phyloP scores from a whole-genome alignment of 2,888 invertebrate genomes.

The Onchidella celtica region DNA sequence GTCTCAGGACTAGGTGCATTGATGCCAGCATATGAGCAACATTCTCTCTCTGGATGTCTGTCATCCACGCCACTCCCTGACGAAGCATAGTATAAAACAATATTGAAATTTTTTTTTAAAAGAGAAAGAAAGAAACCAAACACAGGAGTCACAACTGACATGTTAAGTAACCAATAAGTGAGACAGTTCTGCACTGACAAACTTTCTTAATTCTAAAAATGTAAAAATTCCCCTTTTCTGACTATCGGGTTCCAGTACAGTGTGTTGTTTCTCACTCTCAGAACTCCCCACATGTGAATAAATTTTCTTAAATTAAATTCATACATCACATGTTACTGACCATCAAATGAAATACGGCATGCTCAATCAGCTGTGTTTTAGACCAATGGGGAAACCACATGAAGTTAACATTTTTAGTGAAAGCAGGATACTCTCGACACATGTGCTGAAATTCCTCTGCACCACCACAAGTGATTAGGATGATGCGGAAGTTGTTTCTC shows the following conservation, averaged over 20 bases:
- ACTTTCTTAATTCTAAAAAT: too few relatives aligned
- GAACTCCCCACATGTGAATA: too few relatives aligned
- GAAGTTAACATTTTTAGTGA: conserved; percentile 78
- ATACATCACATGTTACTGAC: too few relatives aligned
- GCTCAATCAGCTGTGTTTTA: conserved; percentile 76
- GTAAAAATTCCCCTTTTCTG: too few relatives aligned
- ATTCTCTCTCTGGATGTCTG: conserved; percentile 76
- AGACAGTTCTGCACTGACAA: too few relatives aligned
- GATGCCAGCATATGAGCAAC: conserved; percentile 79
- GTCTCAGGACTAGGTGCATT: conserved; percentile 78
- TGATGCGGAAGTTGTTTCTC: conserved; percentile 78
- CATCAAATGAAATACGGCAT: conserved; percentile 76
- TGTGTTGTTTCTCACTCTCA: too few relatives aligned
- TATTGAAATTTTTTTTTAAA: background rate
- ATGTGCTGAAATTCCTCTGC: conserved; percentile 74
- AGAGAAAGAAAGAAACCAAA: background rate
- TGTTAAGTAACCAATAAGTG: background rate
- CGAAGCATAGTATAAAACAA: background rate
- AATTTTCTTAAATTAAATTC: too few relatives aligned
- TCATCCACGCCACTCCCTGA: conserved; percentile 68
- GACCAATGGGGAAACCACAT: conserved; percentile 80
- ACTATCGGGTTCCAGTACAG: too few relatives aligned
- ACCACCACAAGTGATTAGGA: conserved; percentile 73
- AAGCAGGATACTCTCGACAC: conserved; percentile 76
- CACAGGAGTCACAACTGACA: background rate